Percentiles rank a stretch among this genome's conserved stretches.
These are phyloP conservation scores for Collichthys lucidus DNA, from an alignment of 2,113 vertebrate species.

Conservation along the genomic window DNA sequence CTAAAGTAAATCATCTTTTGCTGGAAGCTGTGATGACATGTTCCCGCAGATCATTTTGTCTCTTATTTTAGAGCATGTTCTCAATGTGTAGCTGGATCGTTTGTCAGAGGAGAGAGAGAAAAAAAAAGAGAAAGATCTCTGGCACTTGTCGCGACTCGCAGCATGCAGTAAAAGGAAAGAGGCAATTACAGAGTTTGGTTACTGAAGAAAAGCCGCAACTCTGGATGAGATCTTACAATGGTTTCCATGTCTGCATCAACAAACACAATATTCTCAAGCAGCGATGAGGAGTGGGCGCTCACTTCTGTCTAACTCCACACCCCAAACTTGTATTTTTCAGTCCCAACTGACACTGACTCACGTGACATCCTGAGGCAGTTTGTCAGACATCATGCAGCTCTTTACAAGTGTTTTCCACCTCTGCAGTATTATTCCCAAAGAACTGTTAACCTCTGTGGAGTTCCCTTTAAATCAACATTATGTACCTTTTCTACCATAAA, in stretches of 20 bases:
- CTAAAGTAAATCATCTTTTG: neutral
- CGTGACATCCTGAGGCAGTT: neutral
- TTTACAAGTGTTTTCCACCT: neutral
- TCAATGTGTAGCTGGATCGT: slow-evolving; percentile 29
- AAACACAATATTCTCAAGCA: neutral
- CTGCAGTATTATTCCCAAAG: neutral
- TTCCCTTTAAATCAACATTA: neutral
- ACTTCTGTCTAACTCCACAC: neutral
- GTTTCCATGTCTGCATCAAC: slow-evolving; percentile 24
- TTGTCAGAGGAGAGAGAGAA: slow-evolving; percentile 8
- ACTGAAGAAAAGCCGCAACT: slow-evolving; percentile 60
- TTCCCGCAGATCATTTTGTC: neutral
- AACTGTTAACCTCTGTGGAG: neutral
- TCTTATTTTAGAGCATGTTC: slow-evolving; percentile 30
- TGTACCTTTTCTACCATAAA: no score
- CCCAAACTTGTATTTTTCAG: neutral
- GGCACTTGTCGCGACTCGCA: slow-evolving; percentile 74
- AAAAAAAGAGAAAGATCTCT: slow-evolving; percentile 18
- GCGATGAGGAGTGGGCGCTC: neutral
- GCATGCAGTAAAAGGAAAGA: slow-evolving; percentile 65
- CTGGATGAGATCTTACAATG: neutral
- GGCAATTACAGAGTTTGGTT: slow-evolving; percentile 67
- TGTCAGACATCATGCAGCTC: neutral
- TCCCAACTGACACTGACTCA: neutral
- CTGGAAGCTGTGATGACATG: slow-evolving; percentile 26